A percentile compares a stretch with the other conserved stretches of the same genome.
phyloP scores from a whole-genome alignment of 2,888 invertebrate genomes.

The Cheilosia variabilis region DNA sequence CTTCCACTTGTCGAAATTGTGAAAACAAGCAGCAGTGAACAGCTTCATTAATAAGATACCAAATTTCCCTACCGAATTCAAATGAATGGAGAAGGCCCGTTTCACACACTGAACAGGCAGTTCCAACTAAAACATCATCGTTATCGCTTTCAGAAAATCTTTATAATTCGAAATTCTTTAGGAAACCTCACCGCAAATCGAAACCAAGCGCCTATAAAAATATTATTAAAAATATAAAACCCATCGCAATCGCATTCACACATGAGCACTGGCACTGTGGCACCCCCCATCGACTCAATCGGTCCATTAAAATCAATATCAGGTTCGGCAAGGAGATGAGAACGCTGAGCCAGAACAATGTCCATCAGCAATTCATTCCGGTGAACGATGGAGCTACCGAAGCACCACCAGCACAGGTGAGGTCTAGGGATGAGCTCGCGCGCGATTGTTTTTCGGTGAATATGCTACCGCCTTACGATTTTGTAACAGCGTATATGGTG shows the following conservation, averaged over 20 bases:
- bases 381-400: constrained; percentile 71
- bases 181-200: constrained; percentile 29
- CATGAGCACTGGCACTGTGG: constrained; percentile 23
- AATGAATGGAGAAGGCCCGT: constrained; percentile 51
- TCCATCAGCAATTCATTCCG: constrained; percentile 43
- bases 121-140: constrained; percentile 66
- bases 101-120: constrained; percentile 54
- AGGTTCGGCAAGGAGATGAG: constrained; percentile 55
- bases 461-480: constrained; percentile 71
- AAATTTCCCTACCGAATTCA: constrained; percentile 39
- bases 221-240: constrained; percentile 58
- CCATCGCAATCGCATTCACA: constrained; percentile 60
- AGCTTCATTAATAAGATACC: constrained; percentile 58
- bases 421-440: constrained; percentile 48
- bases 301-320: constrained; percentile 75
- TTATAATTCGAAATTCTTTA: constrained; percentile 41
- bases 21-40: constrained; percentile 12
- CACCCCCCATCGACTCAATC: constrained; percentile 70
- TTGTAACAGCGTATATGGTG: constrained; percentile 29
- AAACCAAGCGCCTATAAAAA: constrained; percentile 44
- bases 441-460: constrained; percentile 40
- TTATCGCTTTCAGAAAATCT: constrained; percentile 59
- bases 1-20: not conserved
- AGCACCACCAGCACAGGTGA: constrained; percentile 66
- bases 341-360: constrained; percentile 58